Conservation (phyloP, 1,140 invertebrate species). For the Papilio polytes region DNA sequence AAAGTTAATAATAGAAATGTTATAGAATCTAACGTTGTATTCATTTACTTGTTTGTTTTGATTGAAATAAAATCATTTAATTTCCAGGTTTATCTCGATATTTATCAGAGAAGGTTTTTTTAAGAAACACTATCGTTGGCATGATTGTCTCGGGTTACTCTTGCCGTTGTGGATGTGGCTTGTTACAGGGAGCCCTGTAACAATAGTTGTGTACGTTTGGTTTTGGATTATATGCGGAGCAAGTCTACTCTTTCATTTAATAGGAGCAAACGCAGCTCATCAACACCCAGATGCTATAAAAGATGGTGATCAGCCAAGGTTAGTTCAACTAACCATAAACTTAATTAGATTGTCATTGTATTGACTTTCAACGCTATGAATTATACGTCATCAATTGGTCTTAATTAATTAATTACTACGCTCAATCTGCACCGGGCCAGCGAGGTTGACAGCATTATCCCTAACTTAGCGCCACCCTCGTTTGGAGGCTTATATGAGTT, state of each 20-base stretch:
- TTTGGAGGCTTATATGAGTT: too few species aligned
- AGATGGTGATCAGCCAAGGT: slow-evolving; percentile 89
- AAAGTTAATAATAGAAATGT: not conserved
- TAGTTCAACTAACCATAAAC: not conserved
- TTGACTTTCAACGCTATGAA: too few species aligned
- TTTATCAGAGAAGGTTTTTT: slow-evolving; percentile 63
- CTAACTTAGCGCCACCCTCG: too few species aligned
- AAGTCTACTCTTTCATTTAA: slow-evolving; percentile 87
- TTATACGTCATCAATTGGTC: too few species aligned
- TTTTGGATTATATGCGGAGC: slow-evolving; percentile 83
- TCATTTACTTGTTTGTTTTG: not conserved
- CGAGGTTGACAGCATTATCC: too few species aligned
- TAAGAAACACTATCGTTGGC: slow-evolving; percentile 67
- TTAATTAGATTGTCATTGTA: too few species aligned
- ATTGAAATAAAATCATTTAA: not conserved
- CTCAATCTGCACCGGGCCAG: too few species aligned
- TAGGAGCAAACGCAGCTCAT: slow-evolving; percentile 91
- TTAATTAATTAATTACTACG: too few species aligned
- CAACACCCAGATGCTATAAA: slow-evolving; percentile 94
- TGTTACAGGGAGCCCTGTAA: slow-evolving; percentile 55
- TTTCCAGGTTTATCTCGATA: slow-evolving; percentile 55
- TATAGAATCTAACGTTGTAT: not conserved
- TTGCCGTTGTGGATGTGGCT: slow-evolving; percentile 71
- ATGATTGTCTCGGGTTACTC: slow-evolving; percentile 64
- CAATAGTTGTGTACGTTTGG: slow-evolving; percentile 82